A percentile compares a stretch with the other conserved stretches of the same genome.
phyloP scores from a whole-genome alignment of 1,140 invertebrate species.

The Zaprionus camerounensis region DNA sequence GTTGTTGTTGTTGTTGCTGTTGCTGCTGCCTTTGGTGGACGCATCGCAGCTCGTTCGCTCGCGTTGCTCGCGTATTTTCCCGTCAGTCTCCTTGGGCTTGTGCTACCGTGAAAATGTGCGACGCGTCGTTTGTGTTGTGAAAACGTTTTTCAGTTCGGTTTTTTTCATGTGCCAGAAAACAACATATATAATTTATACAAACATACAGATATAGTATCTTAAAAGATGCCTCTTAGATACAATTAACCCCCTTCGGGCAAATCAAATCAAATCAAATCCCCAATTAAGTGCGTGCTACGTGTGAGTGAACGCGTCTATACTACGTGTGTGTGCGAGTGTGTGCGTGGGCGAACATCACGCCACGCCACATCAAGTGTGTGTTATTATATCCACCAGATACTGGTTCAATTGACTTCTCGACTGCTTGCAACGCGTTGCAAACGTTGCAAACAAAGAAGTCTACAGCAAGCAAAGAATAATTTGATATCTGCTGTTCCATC shows the following conservation, averaged over 20 bases:
- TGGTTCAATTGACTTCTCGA: constrained; percentile 29
- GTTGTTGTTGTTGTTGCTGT: neutral
- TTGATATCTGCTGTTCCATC: neutral
- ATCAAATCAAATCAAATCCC: constrained; percentile 14
- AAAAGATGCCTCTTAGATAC: constrained; percentile 33
- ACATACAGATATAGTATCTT: constrained; percentile 33
- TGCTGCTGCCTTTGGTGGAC: constrained; percentile 32
- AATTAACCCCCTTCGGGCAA: constrained; percentile 6
- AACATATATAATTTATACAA: constrained; percentile 24
- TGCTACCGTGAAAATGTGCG: constrained; percentile 82
- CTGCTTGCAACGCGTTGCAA: constrained; percentile 26
- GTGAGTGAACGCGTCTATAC: neutral
- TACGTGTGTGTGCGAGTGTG: constrained; percentile 27
- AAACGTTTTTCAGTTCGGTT: constrained; percentile 25
- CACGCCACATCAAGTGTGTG: constrained; percentile 25
- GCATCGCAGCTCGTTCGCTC: constrained; percentile 31
- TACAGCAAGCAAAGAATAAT: too few relatives aligned
- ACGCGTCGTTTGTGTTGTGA: constrained; percentile 56
- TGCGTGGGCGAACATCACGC: constrained; percentile 54
- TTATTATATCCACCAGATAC: constrained; percentile 46
- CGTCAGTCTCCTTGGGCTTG: constrained; percentile 82
- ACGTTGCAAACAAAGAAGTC: neutral
- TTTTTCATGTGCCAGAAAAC: constrained; percentile 3
- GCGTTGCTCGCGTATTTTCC: constrained; percentile 59
- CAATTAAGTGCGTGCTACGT: constrained; percentile 10